Percentiles rank a stretch among this genome's conserved stretches.
These are phyloP conservation scores for Enteromius fasciolatus DNA, from an alignment of 2,797 vertebrate genomes.

Conservation along the genomic window DNA sequence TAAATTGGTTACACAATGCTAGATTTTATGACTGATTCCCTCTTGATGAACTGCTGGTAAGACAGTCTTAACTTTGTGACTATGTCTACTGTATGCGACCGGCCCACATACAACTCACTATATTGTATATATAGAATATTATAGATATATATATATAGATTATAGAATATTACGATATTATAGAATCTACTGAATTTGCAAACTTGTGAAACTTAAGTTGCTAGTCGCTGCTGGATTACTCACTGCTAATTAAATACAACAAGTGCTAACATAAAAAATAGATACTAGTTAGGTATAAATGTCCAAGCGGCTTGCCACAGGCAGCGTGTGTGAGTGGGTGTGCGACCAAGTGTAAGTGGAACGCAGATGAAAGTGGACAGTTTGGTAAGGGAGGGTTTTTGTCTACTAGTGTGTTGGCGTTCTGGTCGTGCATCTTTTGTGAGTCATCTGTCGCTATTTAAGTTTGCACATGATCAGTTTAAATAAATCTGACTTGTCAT, in stretches of 20 bases:
- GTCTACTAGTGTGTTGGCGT: conserved; percentile 56
- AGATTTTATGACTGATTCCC: background rate
- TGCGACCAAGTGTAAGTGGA: conserved; percentile 19
- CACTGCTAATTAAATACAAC: background rate
- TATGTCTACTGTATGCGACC: no score
- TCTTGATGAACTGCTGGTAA: background rate
- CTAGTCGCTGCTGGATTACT: background rate
- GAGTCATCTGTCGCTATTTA: conserved; percentile 12
- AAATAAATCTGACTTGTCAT: conserved; percentile 3
- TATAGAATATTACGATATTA: no score
- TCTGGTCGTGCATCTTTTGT: conserved; percentile 43
- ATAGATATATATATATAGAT: no score
- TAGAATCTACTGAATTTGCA: background rate
- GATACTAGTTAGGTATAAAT: background rate
- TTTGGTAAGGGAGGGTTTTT: conserved; percentile 48
- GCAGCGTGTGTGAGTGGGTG: background rate
- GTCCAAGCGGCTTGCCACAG: background rate
- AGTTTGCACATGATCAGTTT: background rate
- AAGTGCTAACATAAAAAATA: background rate
- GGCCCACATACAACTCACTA: background rate
- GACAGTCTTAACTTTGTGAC: no score
- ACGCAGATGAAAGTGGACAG: conserved; percentile 35
- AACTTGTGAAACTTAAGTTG: background rate
- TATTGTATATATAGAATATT: no score
- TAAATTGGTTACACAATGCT: background rate